Evolutionary conservation across 2,888 invertebrate genomes (phyloP).

Genomic region (Zonitis immaculata): DNA sequence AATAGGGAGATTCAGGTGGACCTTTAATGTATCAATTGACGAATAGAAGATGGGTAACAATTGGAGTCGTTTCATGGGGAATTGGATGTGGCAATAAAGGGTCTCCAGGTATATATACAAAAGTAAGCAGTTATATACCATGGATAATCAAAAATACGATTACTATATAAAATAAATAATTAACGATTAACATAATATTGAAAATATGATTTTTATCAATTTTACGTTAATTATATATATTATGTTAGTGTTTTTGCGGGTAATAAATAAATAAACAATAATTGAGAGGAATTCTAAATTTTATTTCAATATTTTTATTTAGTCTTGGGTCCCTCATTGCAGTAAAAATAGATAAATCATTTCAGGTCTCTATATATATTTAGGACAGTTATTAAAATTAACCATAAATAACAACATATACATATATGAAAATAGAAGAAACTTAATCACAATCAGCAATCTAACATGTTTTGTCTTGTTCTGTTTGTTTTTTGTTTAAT

Average conservation of each 20-base stretch:
- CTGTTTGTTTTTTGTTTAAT: constrained; percentile 13
- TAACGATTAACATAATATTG: no score
- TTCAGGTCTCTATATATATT: constrained; percentile 12
- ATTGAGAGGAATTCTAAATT: background rate
- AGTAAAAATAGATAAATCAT: background rate
- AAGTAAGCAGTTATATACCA: constrained; percentile 64
- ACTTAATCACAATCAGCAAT: constrained; percentile 20
- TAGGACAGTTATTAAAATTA: constrained; percentile 18
- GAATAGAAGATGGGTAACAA: constrained; percentile 69
- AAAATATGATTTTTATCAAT: no score
- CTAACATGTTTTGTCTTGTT: constrained; percentile 8
- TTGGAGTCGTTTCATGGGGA: constrained; percentile 85
- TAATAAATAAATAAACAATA: background rate
- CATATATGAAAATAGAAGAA: constrained; percentile 20
- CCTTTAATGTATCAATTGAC: constrained; percentile 70
- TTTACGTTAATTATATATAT: background rate
- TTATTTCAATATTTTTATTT: background rate
- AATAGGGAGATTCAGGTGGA: constrained; percentile 79
- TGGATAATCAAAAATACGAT: constrained; percentile 59
- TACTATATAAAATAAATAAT: constrained; percentile 33
- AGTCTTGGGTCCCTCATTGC: background rate
- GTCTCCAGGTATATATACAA: constrained; percentile 75
- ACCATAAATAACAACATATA: constrained; percentile 24
- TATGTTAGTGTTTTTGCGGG: background rate
- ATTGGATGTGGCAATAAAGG: constrained; percentile 71